Evolutionary conservation across 1,140 invertebrate species (phyloP).

Genomic region (Heliconius eleuchia): DNA sequence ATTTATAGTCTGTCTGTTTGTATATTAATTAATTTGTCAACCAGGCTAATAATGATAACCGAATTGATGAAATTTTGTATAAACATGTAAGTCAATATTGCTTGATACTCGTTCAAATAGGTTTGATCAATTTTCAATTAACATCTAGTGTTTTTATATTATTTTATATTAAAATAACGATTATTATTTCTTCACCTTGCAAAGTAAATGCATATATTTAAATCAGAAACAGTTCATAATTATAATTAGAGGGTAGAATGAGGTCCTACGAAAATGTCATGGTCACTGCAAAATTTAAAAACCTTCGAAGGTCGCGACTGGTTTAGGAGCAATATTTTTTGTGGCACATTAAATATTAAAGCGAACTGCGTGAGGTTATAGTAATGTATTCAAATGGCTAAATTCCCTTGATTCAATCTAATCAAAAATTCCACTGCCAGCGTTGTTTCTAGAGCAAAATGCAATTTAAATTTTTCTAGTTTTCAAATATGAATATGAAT

Average conservation of each 20-base stretch:
- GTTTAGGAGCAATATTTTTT: slow-evolving; percentile 40
- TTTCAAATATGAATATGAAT: not conserved
- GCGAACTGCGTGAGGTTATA: slow-evolving; percentile 26
- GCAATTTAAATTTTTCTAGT: slow-evolving; percentile 1
- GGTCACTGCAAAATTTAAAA: slow-evolving; percentile 41
- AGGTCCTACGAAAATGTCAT: slow-evolving; percentile 49
- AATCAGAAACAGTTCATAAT: not conserved
- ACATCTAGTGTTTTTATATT: too few relatives aligned
- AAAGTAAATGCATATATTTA: not conserved
- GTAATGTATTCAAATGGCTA: slow-evolving; percentile 35
- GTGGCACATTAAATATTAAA: slow-evolving; percentile 28
- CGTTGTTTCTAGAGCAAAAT: not conserved
- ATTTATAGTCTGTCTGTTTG: not conserved
- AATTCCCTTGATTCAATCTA: slow-evolving; percentile 27
- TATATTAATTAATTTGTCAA: slow-evolving; percentile 1
- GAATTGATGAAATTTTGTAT: not conserved
- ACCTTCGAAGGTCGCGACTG: slow-evolving; percentile 42
- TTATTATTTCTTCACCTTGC: too few relatives aligned
- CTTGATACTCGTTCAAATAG: not conserved
- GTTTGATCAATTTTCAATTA: not conserved
- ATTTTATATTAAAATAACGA: too few relatives aligned
- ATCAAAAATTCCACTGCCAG: slow-evolving; percentile 18
- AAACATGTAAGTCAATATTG: not conserved
- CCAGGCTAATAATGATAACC: not conserved
- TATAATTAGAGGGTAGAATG: not conserved